Evolutionary conservation across 2,797 vertebrate genomes (phyloP).

Genomic region (Squalus acanthias): DNA sequence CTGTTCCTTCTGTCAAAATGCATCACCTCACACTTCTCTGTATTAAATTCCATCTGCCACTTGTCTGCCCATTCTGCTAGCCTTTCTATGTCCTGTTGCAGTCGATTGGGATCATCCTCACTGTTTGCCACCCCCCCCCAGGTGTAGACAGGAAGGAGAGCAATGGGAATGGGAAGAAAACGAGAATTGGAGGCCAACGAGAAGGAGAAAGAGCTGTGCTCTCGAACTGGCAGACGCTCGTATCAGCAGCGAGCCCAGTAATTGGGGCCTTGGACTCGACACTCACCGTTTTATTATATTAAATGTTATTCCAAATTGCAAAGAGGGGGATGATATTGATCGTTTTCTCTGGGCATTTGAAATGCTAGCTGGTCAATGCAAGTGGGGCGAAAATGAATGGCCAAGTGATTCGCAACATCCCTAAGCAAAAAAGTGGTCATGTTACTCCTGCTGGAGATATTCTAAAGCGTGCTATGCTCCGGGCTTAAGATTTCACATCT

Average conservation of each 20-base stretch:
- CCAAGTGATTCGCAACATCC: background rate
- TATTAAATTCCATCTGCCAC: too few relatives aligned
- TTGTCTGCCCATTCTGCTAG: too few relatives aligned
- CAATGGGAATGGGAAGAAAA: background rate
- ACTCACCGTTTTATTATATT: background rate
- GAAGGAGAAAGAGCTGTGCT: background rate
- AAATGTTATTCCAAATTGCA: background rate
- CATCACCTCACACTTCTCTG: too few relatives aligned
- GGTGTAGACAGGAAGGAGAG: background rate
- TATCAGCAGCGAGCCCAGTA: background rate
- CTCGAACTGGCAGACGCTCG: background rate
- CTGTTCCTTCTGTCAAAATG: too few relatives aligned
- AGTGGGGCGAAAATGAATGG: background rate
- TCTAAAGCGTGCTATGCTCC: too few relatives aligned
- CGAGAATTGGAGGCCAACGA: background rate
- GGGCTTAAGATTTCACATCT: too few relatives aligned
- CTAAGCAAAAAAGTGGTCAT: background rate
- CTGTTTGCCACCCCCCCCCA: too few relatives aligned
- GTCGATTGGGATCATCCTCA: too few relatives aligned
- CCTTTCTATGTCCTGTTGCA: too few relatives aligned
- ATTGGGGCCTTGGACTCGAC: background rate
- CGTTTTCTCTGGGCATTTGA: background rate
- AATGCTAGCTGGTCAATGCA: background rate
- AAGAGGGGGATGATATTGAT: too few relatives aligned
- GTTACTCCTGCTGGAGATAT: background rate